Evolutionary conservation across 2,888 invertebrate species (phyloP), one percentile per base, ranked within the genome.

Genomic region (Koerneria pararmatus): DNA sequence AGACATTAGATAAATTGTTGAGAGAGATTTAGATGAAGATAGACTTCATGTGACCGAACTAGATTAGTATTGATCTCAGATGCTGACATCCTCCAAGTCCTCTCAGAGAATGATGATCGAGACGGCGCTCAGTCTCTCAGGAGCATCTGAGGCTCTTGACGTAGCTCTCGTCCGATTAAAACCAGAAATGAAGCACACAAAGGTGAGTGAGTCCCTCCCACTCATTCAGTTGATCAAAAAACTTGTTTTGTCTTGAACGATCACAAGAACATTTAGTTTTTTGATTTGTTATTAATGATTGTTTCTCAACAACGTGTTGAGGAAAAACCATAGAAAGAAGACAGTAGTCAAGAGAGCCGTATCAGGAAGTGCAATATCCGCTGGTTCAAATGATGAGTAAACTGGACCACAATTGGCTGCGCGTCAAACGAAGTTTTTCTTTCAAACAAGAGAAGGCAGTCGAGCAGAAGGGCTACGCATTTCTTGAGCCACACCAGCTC

Each of bases 101-200:
- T 74, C 72, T 27, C 72, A 75, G 35, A 71, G 71, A 35, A 15
- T 71, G 19, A 75, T 76, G 73, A 48, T 76, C 1, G 76, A 76
- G 53, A 69, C 69, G 34, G 66, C 75, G 8, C 31, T 71, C 71
- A 41, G n/a, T 41, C 11, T 41, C 56, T 48, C 54, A 32, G 34
- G 62, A 48, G 68, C 65, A 1, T 66, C 71, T 8, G 32, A 66
- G 32, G 57, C 34, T 5, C 63, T 72, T 32, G 54, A 69, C 32
- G 48, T 57, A n/a, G 60, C 67, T 15, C 48, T 71, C n/a, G 51
- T 32, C 8, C 58, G 62, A 41, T 51, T 70, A 19, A 51, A 61
- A 19, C 35, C 32, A 31, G 70, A 71, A 24, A 70, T 71, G 32
- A 27, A 60, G 27, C 68, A 69, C 32, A 66, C 69, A 11, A 48